Evolutionary conservation across 2,888 invertebrate species (phyloP), one percentile per base, ranked within the genome.

Genomic region (Nebria salina): DNA sequence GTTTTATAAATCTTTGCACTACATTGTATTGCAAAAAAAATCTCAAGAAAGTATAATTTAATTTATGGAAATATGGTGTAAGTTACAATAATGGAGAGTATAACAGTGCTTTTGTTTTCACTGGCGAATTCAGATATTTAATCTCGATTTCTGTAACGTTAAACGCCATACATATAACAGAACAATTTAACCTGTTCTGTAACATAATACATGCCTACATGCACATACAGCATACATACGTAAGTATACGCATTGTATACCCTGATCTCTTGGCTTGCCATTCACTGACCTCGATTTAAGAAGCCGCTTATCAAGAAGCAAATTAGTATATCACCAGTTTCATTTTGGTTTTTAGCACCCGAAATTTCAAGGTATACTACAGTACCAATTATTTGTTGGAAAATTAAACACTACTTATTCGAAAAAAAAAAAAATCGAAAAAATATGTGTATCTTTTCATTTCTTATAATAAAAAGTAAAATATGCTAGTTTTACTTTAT

Each of bases 201-300:
- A 54, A 54, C 7, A 1, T 54, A 34, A 34, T 54, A 54, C 2
- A 54, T 13, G 7, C 54, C 54, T 26, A 66, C 25, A 66, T 66
- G 66, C 42, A 41, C 73, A 25, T 72, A 41, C 26, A 72, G 26
- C 72, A 66, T 5, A 72, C 13, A 9, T 15, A 41, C 15, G 43
- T n/a, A 11, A n/a, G 7, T 73, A 15, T 41, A 73, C 73, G 73
- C 43, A 73, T 73, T 13, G 34, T 41, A 34, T 34, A 34, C 73
- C 3, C 73, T 26, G n/a, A 41, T 42, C 5, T 73, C 15, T 43
- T 6, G 43, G 6, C 41, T 41, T 26, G 64, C 73, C 79, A 75
- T 65, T 79, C 79, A 75, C 79, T 79, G 79, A 75, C 79, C 79
- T 79, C 79, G 79, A 79, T 79, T 54, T 75, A 73, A 41, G 26